Base-by-base conservation (phyloP, 2,113 vertebrate genomes). In the Saccopteryx leptura region DNA sequence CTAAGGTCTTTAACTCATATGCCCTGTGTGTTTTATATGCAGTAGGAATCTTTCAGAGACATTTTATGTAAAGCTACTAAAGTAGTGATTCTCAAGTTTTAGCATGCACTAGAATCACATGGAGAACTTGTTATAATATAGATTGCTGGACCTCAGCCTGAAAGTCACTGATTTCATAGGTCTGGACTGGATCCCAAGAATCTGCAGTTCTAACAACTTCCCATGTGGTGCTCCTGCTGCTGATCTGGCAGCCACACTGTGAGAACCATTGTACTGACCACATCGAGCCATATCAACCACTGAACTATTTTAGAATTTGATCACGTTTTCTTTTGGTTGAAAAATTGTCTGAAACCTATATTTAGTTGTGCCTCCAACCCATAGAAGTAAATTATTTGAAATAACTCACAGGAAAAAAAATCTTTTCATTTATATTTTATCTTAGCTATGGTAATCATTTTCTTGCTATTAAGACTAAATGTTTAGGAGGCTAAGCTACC, bases 331-430 rank as follows among this genome's bases (percentile, higher is more conserved):
- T 93, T 95, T 88, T 58, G 54, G 23, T 89, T 80, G 60, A 84
- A 69, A 86, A 74, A 72, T 69, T 81, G 88, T 96, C 39, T 90
- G 68, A 87, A 93, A 86, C 82, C 50, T 93, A 48, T 88, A 88
- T 96, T 92, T 76, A 95, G 31, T 78, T 94, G 21, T 93, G 18
- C 33, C 31, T 95, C 31, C 78, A 95, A 96, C 87, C 28, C 58
- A n/a, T 48, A 17, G 78, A 94, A 85, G 75, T 93, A 31, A 96
- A 48, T 78, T 81, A 63, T 52, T 91, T 94, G 85, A 93, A 94
- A 93, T 95, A 76, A 65, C 12, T 92, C 66, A 7, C 2, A 28
- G 63, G 13, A 0, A 21, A 33, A 28, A 52, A 48, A 50, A 26
- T 4, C 13, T 69, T 88, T 96, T 90, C 18, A 83, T 92, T 93